Percentiles rank a stretch among this genome's conserved stretches.
These are phyloP conservation scores for Torymus auratus DNA, from an alignment of 2,888 invertebrate genomes.

Conservation along the genomic window DNA sequence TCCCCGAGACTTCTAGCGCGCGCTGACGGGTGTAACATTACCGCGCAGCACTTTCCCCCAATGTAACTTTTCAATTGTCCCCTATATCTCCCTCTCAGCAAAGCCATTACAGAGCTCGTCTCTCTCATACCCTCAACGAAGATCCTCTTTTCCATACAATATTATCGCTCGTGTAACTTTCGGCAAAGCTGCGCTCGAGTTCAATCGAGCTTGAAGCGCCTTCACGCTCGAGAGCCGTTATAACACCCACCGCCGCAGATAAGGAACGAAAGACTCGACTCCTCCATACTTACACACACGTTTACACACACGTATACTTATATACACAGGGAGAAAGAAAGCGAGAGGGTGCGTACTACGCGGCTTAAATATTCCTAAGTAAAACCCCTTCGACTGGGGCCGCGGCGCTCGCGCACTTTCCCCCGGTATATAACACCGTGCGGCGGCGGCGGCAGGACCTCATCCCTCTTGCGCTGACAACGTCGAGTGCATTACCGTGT, in stretches of 20 bases:
- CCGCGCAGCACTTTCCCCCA: background rate
- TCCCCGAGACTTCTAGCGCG: too few species aligned
- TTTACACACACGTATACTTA: too few species aligned
- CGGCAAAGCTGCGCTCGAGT: constrained; percentile 20
- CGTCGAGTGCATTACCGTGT: constrained; percentile 73
- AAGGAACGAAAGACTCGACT: too few species aligned
- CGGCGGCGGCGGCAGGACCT: constrained; percentile 36
- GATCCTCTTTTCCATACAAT: constrained; percentile 31
- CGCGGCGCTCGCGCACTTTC: constrained; percentile 20
- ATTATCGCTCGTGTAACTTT: constrained; percentile 37
- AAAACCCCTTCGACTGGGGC: constrained; percentile 61
- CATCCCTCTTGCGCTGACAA: constrained; percentile 63
- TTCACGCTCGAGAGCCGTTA: constrained; percentile 32
- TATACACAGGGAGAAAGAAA: constrained; percentile 35
- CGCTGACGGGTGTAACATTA: too few species aligned
- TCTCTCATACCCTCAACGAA: too few species aligned
- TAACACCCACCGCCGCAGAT: background rate
- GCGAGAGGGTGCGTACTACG: background rate
- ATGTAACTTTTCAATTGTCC: constrained; percentile 43
- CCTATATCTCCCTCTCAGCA: background rate
- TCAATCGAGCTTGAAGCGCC: constrained; percentile 47
- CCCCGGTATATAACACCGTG: constrained; percentile 2
- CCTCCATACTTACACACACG: too few species aligned
- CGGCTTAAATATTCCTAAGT: constrained; percentile 69
- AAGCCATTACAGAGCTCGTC: background rate